Evolutionary conservation across 2,797 vertebrate species (phyloP), one percentile per base, ranked within the genome.

Genomic region (Thamnophis elegans): DNA sequence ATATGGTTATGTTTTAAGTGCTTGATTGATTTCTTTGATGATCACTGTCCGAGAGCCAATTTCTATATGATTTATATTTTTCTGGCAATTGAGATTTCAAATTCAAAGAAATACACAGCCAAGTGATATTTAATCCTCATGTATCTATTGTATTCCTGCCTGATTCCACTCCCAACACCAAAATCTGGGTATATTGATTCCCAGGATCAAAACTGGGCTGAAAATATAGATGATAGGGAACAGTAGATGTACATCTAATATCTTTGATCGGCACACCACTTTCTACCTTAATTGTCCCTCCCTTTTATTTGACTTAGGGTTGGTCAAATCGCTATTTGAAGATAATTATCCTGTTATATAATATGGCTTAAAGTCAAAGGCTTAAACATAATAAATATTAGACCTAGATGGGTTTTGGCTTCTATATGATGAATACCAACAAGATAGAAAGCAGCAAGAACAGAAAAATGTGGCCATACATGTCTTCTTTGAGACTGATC

Each of bases 1-100:
- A 5, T 85, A 53, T 73, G 89, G 87, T 55, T 92, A 90, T 89
- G 53, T 86, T 89, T 92, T 89, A 42, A 59, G 11, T 36, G 56
- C 68, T 54, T 51, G 32, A n/a, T 89, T 91, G 51, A 32, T 91
- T 88, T 89, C 56, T 56, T 88, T 88, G 28, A 88, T 54, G 56
- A 85, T n/a, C 11, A 42, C 36, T 85, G 51, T 16, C 14, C 62
- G 4, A 65, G 58, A 26, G 87, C 12, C 32, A 91, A 91, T 36
- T 42, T 90, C 51, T 65, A 53, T n/a, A 89, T 53, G 60, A 53
- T 86, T 60, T 91, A 28, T 51, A 53, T 90, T 62, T 47, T 51
- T 42, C 65, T 51, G 25, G 86, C 20, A 53, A 13, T 58, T 28
- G 4, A 78, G 42, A 60, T 53, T 26, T 51, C 26, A 92, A 56